Percentiles rank a stretch among this genome's conserved stretches.
Evolutionary conservation across 1,140 invertebrate species (phyloP).

Genomic region (Luehdorfia chinensis): DNA sequence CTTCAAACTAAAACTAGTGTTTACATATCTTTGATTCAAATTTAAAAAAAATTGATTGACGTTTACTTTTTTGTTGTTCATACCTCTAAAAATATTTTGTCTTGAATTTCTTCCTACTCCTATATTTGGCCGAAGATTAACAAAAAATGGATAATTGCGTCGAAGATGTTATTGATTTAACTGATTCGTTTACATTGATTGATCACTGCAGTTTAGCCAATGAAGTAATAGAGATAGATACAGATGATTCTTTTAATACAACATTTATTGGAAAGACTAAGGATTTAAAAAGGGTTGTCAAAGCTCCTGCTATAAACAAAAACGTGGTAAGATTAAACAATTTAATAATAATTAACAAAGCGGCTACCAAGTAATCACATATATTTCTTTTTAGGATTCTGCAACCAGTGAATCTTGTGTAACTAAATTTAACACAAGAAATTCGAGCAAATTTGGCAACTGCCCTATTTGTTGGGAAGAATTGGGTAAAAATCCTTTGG

Average conservation of each 20-base stretch:
- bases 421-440: conserved; percentile 10
- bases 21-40: no score
- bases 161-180: conserved; percentile 27
- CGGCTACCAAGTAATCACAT: no score
- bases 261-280: neutral
- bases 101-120: no score
- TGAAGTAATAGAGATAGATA: conserved; percentile 29
- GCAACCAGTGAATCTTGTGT: no score
- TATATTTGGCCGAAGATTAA: no score
- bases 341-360: no score
- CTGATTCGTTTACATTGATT: conserved; percentile 22
- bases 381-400: conserved; percentile 7
- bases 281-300: neutral
- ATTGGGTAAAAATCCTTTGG: conserved; percentile 42
- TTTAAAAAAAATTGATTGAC: no score
- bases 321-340: no score
- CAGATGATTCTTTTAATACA: conserved; percentile 26
- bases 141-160: no score
- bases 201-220: conserved; percentile 24
- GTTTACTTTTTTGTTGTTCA: no score
- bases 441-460: conserved; percentile 25
- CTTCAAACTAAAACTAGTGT: no score
- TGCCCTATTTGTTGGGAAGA: conserved; percentile 59
- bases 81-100: no score
- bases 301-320: neutral